Evolutionary conservation across 2,797 vertebrate genomes (phyloP).

Genomic region (Tympanoctomys barrerae): DNA sequence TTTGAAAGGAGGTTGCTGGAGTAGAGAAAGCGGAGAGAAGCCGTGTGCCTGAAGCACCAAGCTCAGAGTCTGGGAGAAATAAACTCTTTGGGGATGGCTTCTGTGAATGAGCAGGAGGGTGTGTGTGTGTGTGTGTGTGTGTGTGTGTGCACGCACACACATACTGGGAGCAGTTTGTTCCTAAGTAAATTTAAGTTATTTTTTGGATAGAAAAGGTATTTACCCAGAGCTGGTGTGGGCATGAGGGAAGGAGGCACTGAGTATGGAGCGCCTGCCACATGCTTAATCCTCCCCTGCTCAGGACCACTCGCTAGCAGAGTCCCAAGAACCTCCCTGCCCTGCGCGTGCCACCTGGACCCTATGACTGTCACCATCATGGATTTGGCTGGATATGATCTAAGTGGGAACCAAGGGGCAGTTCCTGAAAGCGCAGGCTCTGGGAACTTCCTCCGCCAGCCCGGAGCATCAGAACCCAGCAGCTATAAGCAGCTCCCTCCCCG

Average conservation of each 20-base stretch:
- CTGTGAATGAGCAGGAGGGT: background rate
- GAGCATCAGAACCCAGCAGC: background rate
- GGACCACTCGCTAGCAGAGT: background rate
- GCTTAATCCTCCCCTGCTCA: background rate
- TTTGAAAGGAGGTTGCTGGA: background rate
- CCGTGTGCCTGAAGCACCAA: background rate
- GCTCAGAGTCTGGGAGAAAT: background rate
- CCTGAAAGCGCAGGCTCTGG: background rate
- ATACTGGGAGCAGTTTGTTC: background rate
- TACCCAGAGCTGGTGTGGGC: background rate
- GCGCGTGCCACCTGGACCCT: rapidly evolving
- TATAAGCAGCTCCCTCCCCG: background rate
- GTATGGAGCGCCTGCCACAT: background rate
- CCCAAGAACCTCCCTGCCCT: background rate
- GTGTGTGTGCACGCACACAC: rapidly evolving
- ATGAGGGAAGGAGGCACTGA: background rate
- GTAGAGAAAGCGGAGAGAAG: background rate
- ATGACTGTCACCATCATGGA: rapidly evolving
- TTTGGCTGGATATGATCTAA: background rate
- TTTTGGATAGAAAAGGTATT: background rate
- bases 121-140: no score
- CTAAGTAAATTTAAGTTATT: background rate
- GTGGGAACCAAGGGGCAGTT: background rate
- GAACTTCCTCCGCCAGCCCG: background rate
- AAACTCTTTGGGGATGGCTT: background rate